Evolutionary conservation across 1,140 invertebrate genomes (phyloP).

Genomic region (Orchestia grillus): DNA sequence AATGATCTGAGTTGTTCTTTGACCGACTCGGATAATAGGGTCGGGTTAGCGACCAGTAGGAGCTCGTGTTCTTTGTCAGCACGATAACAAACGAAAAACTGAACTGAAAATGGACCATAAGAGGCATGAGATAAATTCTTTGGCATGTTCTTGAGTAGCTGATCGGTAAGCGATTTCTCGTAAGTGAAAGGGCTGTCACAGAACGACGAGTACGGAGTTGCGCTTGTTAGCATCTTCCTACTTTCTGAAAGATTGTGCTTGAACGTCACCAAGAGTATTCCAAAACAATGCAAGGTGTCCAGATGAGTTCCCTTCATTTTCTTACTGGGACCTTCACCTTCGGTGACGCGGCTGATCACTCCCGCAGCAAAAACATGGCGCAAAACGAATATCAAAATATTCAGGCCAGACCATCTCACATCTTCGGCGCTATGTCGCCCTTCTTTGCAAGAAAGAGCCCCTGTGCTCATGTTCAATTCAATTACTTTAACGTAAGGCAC

Average conservation of each 20-base stretch:
- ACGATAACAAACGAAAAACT: not conserved
- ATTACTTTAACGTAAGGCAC: not conserved
- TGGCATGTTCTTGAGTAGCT: not conserved
- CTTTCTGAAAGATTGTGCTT: conserved; percentile 8
- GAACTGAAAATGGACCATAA: not conserved
- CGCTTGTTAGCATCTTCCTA: not conserved
- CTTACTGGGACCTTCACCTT: conserved; percentile 12
- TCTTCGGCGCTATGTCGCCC: not conserved
- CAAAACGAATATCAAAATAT: not conserved
- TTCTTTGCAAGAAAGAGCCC: not conserved
- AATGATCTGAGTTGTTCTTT: not conserved
- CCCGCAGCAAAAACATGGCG: not conserved
- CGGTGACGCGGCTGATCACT: not conserved
- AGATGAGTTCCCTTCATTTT: not conserved
- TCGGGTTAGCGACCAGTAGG: not conserved
- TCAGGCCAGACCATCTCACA: not conserved
- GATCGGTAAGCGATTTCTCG: not conserved
- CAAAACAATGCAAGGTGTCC: not conserved
- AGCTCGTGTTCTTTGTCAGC: not conserved
- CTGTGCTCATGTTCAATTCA: not conserved
- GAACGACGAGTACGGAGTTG: not conserved
- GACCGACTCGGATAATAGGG: not conserved
- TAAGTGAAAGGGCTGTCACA: not conserved
- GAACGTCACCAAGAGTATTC: not conserved
- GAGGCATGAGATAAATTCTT: not conserved